phyloP scores from a whole-genome alignment of 2,113 vertebrate genomes.

The Tiliqua scincoides region DNA sequence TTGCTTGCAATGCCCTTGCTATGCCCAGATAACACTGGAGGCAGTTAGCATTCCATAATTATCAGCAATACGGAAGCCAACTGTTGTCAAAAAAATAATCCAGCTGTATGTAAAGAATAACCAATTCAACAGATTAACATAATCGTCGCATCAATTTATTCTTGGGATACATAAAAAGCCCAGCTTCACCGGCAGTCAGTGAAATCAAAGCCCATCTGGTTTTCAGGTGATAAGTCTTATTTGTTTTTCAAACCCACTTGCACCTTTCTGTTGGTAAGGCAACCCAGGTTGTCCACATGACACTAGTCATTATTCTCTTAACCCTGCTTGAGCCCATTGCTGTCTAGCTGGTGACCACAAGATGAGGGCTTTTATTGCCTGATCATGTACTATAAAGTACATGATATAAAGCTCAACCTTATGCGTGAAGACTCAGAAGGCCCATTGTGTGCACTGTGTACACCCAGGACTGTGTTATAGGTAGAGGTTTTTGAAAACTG shows the following conservation, averaged over 20 bases:
- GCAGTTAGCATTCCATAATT: slow-evolving; percentile 19
- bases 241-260: not conserved
- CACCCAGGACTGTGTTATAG: too few species aligned
- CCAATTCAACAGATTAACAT: not conserved
- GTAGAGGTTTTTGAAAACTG: too few species aligned
- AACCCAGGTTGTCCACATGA: not conserved
- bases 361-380: too few species aligned
- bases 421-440: too few species aligned
- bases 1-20: slow-evolving; percentile 28
- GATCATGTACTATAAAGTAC: too few species aligned
- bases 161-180: not conserved
- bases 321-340: not conserved
- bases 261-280: not conserved
- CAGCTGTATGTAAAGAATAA: slow-evolving; percentile 6
- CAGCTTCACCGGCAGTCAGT: not conserved
- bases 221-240: not conserved
- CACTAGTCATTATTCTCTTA: not conserved
- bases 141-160: not conserved
- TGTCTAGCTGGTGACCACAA: too few species aligned
- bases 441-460: too few species aligned
- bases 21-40: not conserved
- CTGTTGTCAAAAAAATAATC: not conserved
- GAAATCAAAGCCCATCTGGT: not conserved
- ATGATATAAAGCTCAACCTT: too few species aligned
- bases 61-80: not conserved